Percentiles rank a stretch among this genome's conserved stretches.
phyloP scores from a whole-genome alignment of 1,140 invertebrate genomes.

The Drosophila kohkoa region DNA sequence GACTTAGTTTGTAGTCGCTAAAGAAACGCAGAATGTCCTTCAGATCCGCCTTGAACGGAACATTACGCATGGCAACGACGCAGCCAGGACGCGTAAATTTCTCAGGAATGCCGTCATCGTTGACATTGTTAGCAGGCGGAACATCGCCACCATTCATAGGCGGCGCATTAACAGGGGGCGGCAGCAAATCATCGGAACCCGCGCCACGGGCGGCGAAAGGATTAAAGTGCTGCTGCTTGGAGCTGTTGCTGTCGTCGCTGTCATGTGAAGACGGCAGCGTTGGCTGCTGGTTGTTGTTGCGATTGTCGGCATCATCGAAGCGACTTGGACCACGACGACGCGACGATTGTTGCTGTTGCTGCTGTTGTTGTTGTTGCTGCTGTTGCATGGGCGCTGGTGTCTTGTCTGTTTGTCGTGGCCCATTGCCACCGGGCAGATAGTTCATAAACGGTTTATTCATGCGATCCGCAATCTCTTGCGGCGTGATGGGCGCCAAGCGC shows the following conservation, averaged over 20 bases:
- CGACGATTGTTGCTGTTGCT: conserved; percentile 26
- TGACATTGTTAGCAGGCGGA: background rate
- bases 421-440: conserved; percentile 71
- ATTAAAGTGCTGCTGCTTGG: conserved; percentile 63
- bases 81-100: conserved; percentile 92
- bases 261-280: conserved; percentile 8
- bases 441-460: conserved; percentile 80
- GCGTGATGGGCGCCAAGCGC: conserved; percentile 88
- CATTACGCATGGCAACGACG: conserved; percentile 93
- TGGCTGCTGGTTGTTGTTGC: background rate
- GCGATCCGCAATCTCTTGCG: conserved; percentile 86
- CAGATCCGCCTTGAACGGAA: conserved; percentile 93
- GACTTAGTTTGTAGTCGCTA: conserved; percentile 89
- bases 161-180: conserved; percentile 2
- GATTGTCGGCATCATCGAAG: conserved; percentile 53
- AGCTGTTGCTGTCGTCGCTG: conserved; percentile 33
- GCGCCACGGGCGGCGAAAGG: conserved; percentile 50
- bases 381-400: conserved; percentile 10
- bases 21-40: conserved; percentile 96
- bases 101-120: conserved; percentile 83
- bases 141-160: background rate
- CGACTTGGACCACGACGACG: conserved; percentile 71
- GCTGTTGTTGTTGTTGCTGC: conserved; percentile 20
- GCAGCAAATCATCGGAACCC: conserved; percentile 14
- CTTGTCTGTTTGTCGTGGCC: conserved; percentile 16